Conservation (phyloP, 2,888 invertebrate genomes). For the Polymixis flavicincta region DNA sequence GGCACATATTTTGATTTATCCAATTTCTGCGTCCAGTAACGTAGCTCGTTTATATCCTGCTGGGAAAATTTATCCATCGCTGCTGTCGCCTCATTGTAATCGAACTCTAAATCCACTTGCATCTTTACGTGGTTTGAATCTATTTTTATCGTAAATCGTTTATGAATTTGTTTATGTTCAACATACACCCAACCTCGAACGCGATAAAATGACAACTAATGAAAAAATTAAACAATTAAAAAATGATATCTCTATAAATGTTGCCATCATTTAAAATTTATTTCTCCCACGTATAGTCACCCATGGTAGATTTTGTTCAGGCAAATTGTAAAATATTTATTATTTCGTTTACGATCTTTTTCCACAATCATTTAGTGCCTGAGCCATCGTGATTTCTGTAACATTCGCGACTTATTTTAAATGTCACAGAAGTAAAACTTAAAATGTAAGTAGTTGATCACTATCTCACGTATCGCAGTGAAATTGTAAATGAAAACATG, state of each 20-base stretch:
- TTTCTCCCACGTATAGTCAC: constrained; percentile 56
- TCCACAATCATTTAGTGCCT: not conserved
- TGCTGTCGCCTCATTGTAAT: constrained; percentile 83
- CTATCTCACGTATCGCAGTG: not conserved
- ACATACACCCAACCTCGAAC: constrained; percentile 68
- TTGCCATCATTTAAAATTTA: constrained; percentile 31
- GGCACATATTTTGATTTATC: constrained; percentile 88
- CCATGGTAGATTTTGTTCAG: constrained; percentile 5
- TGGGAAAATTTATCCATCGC: constrained; percentile 88
- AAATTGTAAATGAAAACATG: constrained; percentile 47
- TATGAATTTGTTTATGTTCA: constrained; percentile 69
- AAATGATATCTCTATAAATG: constrained; percentile 34
- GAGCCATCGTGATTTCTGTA: constrained; percentile 35
- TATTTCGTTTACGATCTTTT: not conserved
- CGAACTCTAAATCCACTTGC: constrained; percentile 85
- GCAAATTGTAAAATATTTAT: not conserved
- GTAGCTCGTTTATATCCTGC: constrained; percentile 85
- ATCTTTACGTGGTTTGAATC: constrained; percentile 73
- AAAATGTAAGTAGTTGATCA: not conserved
- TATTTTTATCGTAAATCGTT: constrained; percentile 73
- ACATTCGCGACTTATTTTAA: not conserved
- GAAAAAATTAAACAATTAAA: constrained; percentile 37
- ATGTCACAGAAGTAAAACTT: not conserved
- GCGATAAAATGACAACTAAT: constrained; percentile 82
- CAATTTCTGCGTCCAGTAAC: constrained; percentile 86